These are phyloP conservation scores for Microctenopoma steveboyesi DNA, from an alignment of 2,797 vertebrate species.

Conservation along the genomic window DNA sequence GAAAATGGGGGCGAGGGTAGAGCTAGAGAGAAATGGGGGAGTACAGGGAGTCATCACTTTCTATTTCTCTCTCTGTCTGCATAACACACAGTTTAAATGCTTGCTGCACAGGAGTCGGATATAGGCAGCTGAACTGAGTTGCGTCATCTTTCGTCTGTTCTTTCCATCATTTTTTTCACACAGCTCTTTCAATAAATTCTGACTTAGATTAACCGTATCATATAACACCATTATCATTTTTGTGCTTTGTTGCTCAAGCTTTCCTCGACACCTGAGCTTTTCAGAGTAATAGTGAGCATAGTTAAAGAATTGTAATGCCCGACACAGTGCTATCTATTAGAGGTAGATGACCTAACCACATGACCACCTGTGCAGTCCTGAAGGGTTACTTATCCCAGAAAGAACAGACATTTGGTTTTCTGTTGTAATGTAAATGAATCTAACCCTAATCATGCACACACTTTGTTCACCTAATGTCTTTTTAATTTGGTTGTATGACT, in stretches of 20 bases:
- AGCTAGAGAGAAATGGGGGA: constrained; percentile 28
- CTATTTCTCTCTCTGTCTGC: constrained; percentile 11
- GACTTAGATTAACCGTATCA: constrained; percentile 4
- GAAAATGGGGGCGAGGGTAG: constrained; percentile 19
- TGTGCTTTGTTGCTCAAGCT: constrained; percentile 32
- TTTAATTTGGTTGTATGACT: constrained; percentile 14
- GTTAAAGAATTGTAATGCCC: not conserved
- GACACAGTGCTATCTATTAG: constrained; percentile 3
- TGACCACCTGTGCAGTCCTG: not conserved
- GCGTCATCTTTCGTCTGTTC: constrained; percentile 48
- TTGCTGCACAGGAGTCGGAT: constrained; percentile 38
- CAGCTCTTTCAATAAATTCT: constrained; percentile 18
- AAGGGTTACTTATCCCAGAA: no score
- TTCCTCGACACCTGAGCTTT: constrained; percentile 21
- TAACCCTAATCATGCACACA: not conserved
- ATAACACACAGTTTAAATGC: constrained; percentile 43
- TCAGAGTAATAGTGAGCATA: not conserved
- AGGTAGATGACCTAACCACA: constrained; percentile 25
- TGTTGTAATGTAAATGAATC: constrained; percentile 5
- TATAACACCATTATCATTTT: constrained; percentile 23
- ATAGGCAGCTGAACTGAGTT: constrained; percentile 43
- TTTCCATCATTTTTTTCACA: constrained; percentile 45
- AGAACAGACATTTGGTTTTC: no score
- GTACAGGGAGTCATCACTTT: constrained; percentile 42
- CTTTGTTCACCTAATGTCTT: not conserved